Base-by-base conservation (phyloP, 2,888 invertebrate genomes). In the Xestia ashworthii region DNA sequence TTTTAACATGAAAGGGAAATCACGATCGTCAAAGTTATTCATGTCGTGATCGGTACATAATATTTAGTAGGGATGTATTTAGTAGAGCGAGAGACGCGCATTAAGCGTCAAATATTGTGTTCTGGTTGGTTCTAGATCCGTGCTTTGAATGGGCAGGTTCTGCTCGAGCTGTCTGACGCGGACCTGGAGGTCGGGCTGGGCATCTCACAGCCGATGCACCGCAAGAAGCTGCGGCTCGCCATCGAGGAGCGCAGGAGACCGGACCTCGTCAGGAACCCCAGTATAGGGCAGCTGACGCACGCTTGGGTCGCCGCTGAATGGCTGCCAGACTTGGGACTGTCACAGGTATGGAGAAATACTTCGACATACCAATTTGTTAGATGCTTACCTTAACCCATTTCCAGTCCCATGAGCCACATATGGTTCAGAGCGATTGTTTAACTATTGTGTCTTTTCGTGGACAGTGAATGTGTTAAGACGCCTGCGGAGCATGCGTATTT, bases 261-360 rank as follows among this genome's bases (percentile, higher is more conserved):
- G 0, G 98, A 98, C 87, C 97, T 98, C 87, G 98, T 99, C 91
- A 97, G 99, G 87, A 99, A 99, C 95, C 98, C 99, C 1, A 98
- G 98, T 91, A 98, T 99, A 88, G 98, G 98, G 19, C 98, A 98
- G 91, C 97, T 99, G 82, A 98, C 98, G 70, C 99, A 99, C 94
- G 98, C 98, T 32, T 99, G 99, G 99, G 99, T 99, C 53, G 98
- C 99, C 48, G 98, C 98, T 71, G 99, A 99, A 92, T 99, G 99
- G 99, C 95, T 99, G 87, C 98, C 99, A 1, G 99, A 99, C 92
- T 97, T 99, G 72, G 99, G 99, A 77, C 96, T 99, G 76, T 98
- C 99, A 16, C 98, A 98, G 97, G 98, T 98, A 90, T 77, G 66
- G 4, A 16, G 3, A 41, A 38, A n/a, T 19, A 19, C 25, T 32